Evolutionary conservation across 2,888 invertebrate genomes (phyloP), one percentile per base, ranked within the genome.

Genomic region (Thereva unica): DNA sequence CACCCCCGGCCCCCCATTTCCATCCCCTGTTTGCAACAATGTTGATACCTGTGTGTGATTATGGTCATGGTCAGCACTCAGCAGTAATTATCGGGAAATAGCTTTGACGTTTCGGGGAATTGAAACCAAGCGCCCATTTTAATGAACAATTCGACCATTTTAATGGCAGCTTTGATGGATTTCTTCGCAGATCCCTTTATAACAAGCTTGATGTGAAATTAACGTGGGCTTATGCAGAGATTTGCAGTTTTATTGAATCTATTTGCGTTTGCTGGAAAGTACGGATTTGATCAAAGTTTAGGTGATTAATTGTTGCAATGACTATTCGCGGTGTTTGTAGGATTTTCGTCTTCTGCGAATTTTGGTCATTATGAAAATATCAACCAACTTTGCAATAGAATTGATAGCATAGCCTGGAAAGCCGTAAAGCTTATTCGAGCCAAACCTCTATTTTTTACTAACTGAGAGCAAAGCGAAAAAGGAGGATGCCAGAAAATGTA

Each of bases 151-250:
- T 34, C 38, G 10, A 35, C 10, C 35, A 38, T 38, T 53, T 53
- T 53, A 38, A 53, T 53, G 10, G 34, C 10, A 53, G 37, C 53
- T 53, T 53, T 53, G 53, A 53, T 35, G 53, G 53, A 53, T 53
- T 53, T 53, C 34, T 38, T 38, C 2, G 23, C 53, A 53, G 38
- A 53, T 53, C 53, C 53, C 1, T 38, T 6, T 35, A 53, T 53
- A 53, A 53, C 38, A 53, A 53, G 53, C 53, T 7, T 38, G 9
- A 23, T 23, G 23, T 23, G 2, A 23, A 23, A 23, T 23, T 23
- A 23, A 23, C 23, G 23, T 23, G 23, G 1, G 23, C 23, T 23
- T 23, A 23, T 23, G 23, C n/a, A 49, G 10, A 34, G 49, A 49
- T 34, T 49, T 49, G 12, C 6, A 9, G 44, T 44, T 44, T 44